Conservation (phyloP, 1,140 invertebrate species). For the Zaprionus camerounensis region DNA sequence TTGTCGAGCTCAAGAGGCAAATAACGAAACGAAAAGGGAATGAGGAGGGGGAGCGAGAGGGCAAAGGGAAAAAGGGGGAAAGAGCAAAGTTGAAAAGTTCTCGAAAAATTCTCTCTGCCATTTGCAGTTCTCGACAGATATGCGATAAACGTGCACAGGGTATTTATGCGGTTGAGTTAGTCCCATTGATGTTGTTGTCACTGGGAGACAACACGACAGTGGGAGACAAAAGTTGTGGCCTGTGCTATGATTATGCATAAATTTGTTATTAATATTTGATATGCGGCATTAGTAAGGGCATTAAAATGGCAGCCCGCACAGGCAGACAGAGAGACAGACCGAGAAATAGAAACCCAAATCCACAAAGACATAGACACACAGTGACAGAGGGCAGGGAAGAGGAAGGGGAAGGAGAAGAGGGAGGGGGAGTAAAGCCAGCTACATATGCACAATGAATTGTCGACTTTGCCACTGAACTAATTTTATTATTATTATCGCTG, state of each 20-base stretch:
- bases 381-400: too few relatives aligned
- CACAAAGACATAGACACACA: conserved; percentile 1
- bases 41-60: background rate
- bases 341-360: background rate
- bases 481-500: conserved; percentile 49
- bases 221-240: conserved; percentile 22
- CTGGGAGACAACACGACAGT: background rate
- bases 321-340: background rate
- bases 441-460: conserved; percentile 41
- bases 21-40: background rate
- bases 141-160: conserved; percentile 11
- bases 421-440: background rate
- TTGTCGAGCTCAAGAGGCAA: conserved; percentile 4
- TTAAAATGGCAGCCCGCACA: conserved; percentile 4
- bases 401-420: background rate
- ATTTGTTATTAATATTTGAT: conserved; percentile 68
- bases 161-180: conserved; percentile 2
- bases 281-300: conserved; percentile 40
- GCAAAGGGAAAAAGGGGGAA: background rate
- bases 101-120: background rate
- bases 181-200: background rate
- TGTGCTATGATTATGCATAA: conserved; percentile 58
- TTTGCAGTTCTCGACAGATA: conserved; percentile 1
- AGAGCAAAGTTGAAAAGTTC: background rate
- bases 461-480: conserved; percentile 68